phyloP scores from a whole-genome alignment of 2,113 vertebrate genomes.

The Stegastes partitus region DNA sequence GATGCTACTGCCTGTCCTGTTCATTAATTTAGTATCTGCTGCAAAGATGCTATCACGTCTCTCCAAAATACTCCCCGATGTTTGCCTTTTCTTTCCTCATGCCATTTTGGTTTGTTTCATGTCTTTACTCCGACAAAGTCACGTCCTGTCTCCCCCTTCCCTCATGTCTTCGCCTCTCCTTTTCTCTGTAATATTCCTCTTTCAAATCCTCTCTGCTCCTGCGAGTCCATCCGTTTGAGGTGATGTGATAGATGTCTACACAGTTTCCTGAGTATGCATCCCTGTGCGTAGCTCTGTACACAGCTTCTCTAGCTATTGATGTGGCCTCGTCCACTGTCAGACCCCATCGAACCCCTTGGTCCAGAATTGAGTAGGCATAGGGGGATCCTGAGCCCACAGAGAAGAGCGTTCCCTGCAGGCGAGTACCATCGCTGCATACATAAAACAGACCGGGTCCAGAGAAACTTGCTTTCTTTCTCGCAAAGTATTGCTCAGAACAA shows the following conservation, averaged over 20 bases:
- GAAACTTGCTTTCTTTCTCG: not conserved
- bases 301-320: constrained; percentile 85
- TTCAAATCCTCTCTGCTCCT: constrained; percentile 81
- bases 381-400: constrained; percentile 92
- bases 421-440: constrained; percentile 89
- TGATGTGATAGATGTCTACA: constrained; percentile 89
- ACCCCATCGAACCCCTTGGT: constrained; percentile 83
- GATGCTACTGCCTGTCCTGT: constrained; percentile 60
- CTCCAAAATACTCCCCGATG: constrained; percentile 44
- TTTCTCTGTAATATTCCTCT: constrained; percentile 84
- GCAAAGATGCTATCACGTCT: constrained; percentile 44
- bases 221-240: constrained; percentile 86
- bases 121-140: constrained; percentile 40
- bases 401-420: constrained; percentile 85
- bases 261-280: constrained; percentile 91
- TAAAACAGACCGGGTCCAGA: constrained; percentile 87
- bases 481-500: not conserved
- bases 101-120: constrained; percentile 52
- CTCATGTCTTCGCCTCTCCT: constrained; percentile 47
- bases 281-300: constrained; percentile 87
- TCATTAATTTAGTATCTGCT: constrained; percentile 72
- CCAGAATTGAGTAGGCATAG: constrained; percentile 89
- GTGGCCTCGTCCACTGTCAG: constrained; percentile 85
- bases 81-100: constrained; percentile 39
- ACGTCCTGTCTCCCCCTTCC: constrained; percentile 13